Evolutionary conservation across 2,113 vertebrate species (phyloP), one percentile per base, ranked within the genome.

Genomic region (Pluvialis apricaria): DNA sequence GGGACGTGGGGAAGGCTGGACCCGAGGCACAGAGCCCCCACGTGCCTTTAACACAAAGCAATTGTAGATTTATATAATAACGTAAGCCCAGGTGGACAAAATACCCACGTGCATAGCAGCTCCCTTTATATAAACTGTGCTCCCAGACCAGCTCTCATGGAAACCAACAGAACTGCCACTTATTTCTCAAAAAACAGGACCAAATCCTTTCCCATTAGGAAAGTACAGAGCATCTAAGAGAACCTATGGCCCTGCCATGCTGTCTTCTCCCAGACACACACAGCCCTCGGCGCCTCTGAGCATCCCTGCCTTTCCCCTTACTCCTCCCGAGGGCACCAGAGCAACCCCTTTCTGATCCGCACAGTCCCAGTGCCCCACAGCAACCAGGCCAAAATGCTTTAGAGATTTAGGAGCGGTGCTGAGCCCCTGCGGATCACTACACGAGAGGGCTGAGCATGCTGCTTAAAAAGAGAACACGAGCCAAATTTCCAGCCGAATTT

Each of bases 11-110:
- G 42, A 51, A 69, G 52, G 65, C 47, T 82, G 32, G 38, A 32
- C n/a, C 11, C 0, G 0, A 51, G 32, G 60, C 65, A 64, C 57
- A 58, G 73, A 16, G 66, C 19, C 10, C 42, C 21, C 57, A 14
- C 0, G 0, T 24, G 24, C 57, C 47, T 92, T 66, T 72, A 47
- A 28, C 3, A 57, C 79, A 72, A 82, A 87, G n/a, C 51, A 69
- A 28, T 78, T 44, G 22, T 9, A 61, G 64, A 81, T 65, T 36
- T 62, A 49, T 64, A 25, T 10, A 52, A 62, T 15, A 62, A 45
- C 0, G 0, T 15, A 29, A 52, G 45, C 16, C 29, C 80, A 69
- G 20, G 34, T 62, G 9, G 54, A 81, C 34, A 34, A 73, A 90
- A 79, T 10, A 79, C 10, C 13, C 42, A 51, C 0, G 0, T 29